phyloP scores from a whole-genome alignment of 2,797 vertebrate species.

The Melanitta fusca region DNA sequence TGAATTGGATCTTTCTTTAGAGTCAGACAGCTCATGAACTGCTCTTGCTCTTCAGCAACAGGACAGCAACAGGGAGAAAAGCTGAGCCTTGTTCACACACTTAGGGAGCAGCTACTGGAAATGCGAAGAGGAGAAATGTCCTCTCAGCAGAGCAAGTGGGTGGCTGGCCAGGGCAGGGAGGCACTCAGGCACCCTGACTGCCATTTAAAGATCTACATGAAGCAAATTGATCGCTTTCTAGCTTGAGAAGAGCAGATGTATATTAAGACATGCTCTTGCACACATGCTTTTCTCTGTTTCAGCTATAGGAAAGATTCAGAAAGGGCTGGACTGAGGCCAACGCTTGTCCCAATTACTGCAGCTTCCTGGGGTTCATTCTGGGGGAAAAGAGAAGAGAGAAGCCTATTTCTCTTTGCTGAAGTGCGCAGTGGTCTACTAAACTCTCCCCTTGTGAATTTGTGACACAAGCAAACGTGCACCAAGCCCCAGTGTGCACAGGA shows the following conservation, averaged over 20 bases:
- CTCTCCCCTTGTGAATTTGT: not conserved
- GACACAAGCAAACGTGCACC: not conserved
- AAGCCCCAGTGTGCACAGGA: not conserved
- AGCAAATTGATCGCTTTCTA: not conserved
- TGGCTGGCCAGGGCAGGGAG: not conserved
- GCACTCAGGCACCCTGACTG: not conserved
- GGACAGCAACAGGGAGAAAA: not conserved
- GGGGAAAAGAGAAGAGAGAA: not conserved
- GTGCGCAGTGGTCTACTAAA: not conserved
- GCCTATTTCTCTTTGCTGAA: not conserved
- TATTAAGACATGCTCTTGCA: not conserved
- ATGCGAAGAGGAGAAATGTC: not conserved
- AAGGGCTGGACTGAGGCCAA: not conserved
- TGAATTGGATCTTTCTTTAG: not conserved
- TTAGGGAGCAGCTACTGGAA: not conserved
- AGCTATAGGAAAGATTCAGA: not conserved
- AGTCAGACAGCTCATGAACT: not conserved
- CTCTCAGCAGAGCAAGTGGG: not conserved
- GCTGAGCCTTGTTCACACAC: not conserved
- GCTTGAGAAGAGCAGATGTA: not conserved
- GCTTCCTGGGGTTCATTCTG: not conserved
- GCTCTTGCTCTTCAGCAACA: not conserved
- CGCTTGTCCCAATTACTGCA: not conserved
- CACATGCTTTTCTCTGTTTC: not conserved
- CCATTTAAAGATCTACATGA: not conserved